These are phyloP conservation scores for Schizothorax lantsangensis DNA, from an alignment of 2,797 vertebrate genomes.

Conservation along the genomic window DNA sequence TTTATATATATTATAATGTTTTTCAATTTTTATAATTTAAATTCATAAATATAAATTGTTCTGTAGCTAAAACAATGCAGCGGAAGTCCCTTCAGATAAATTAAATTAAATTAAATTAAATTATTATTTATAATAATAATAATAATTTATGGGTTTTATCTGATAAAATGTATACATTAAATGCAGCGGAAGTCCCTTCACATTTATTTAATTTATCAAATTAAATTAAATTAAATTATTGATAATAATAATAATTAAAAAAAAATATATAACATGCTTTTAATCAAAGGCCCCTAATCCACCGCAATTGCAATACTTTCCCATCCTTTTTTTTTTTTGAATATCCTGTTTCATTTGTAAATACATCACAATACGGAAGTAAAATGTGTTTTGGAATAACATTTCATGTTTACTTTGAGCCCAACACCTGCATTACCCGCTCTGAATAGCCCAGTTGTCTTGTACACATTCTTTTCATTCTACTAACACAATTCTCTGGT, in stretches of 20 bases:
- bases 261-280: too few relatives aligned
- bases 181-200: background rate
- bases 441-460: background rate
- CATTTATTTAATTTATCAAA: background rate
- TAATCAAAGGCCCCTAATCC: background rate
- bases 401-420: constrained; percentile 13
- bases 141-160: too few relatives aligned
- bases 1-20: background rate
- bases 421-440: background rate
- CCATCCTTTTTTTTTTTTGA: background rate
- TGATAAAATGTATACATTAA: background rate
- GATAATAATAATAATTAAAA: too few relatives aligned
- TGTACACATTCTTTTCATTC: background rate
- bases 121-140: too few relatives aligned
- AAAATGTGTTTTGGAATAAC: background rate
- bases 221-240: too few relatives aligned
- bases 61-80: background rate
- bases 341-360: background rate
- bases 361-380: background rate
- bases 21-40: background rate
- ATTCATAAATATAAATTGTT: background rate
- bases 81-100: too few relatives aligned
- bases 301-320: background rate
- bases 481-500: background rate
- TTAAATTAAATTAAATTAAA: too few relatives aligned